phyloP scores from a whole-genome alignment of 2,888 invertebrate genomes.

The Trilocha varians region DNA sequence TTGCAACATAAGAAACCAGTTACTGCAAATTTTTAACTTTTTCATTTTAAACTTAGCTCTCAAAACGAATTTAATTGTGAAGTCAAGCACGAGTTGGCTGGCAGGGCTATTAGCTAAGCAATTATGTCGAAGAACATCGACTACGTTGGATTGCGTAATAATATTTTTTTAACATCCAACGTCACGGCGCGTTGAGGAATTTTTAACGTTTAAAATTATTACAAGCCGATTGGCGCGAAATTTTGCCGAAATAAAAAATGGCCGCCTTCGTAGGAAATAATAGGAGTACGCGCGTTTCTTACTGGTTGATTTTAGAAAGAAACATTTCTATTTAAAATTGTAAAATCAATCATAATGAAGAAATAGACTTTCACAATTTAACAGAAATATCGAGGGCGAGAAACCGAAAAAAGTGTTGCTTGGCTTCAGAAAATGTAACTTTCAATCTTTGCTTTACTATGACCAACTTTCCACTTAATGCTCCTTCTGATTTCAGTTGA shows the following conservation, averaged over 20 bases:
- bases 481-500: no score
- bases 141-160: slow-evolving; percentile 3
- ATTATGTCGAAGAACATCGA: slow-evolving; percentile 4
- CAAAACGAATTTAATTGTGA: not conserved
- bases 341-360: no score
- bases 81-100: not conserved
- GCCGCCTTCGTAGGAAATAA: not conserved
- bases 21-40: not conserved
- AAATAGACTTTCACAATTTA: no score
- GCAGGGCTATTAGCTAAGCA: slow-evolving; percentile 2
- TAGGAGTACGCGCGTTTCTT: not conserved
- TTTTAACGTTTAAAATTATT: not conserved
- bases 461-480: no score
- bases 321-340: no score
- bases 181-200: slow-evolving; percentile 1
- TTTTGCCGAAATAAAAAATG: not conserved
- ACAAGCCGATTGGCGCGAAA: not conserved
- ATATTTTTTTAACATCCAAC: slow-evolving; percentile 3
- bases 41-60: not conserved
- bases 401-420: no score
- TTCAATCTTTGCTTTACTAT: no score
- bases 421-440: no score
- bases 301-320: no score
- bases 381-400: no score
- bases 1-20: not conserved